These are phyloP conservation scores for Siniperca chuatsi DNA, from an alignment of 2,113 vertebrate genomes.

Conservation along the genomic window DNA sequence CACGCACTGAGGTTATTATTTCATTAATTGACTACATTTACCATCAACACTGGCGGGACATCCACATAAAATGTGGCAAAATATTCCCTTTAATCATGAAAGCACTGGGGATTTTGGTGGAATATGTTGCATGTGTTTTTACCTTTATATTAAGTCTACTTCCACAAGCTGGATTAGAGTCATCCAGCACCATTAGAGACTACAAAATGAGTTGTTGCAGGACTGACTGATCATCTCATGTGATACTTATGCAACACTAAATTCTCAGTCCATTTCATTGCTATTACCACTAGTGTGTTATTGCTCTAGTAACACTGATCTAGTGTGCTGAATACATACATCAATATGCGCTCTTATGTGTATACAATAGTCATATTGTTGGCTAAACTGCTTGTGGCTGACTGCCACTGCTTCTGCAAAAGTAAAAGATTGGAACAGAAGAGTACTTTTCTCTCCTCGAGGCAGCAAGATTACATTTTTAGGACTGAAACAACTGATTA, in stretches of 20 bases:
- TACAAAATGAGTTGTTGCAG: constrained; percentile 29
- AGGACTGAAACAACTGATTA: background rate
- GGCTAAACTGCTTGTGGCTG: background rate
- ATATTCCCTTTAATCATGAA: background rate
- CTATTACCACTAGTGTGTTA: background rate
- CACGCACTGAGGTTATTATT: no score
- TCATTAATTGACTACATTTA: no score
- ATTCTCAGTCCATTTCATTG: constrained; percentile 9
- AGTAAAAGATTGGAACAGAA: background rate
- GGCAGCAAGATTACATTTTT: background rate
- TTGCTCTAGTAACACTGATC: background rate
- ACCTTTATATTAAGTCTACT: constrained; percentile 13
- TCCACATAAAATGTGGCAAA: no score
- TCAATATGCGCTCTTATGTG: background rate
- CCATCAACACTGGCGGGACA: no score
- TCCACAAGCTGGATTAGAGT: constrained; percentile 19
- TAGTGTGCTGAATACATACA: background rate
- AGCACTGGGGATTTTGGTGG: background rate
- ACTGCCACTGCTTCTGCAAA: background rate
- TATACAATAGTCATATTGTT: background rate
- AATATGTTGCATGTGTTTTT: constrained; percentile 31
- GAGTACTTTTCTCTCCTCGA: background rate
- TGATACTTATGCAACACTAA: background rate
- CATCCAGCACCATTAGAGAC: constrained; percentile 13
- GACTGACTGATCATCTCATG: background rate